Base-by-base conservation (phyloP, 2,797 vertebrate genomes). In the Crenuchus spilurus region DNA sequence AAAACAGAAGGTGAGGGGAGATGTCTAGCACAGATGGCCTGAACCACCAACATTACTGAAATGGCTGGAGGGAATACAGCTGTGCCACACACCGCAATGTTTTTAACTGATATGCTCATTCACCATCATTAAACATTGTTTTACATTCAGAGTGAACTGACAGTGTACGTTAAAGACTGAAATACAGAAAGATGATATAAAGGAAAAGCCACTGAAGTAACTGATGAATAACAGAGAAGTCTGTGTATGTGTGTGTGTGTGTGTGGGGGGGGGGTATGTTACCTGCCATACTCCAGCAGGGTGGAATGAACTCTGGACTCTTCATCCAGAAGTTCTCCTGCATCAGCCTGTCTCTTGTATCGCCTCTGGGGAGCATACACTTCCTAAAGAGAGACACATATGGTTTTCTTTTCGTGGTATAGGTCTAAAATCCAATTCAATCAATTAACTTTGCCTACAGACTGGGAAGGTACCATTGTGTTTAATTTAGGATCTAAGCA, bases 241-340 rank as follows among this genome's bases (percentile, higher is more conserved):
- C 37, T 48, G 31, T 13, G 1, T 13, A 51, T 48, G 9, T 42
- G 16, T n/a, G 31, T 28, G 11, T 8, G 61, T 11, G 7, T 1
- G 33, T 9, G n/a, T 4, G 4, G n/a, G n/a, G n/a, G n/a, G n/a
- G n/a, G n/a, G n/a, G n/a, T n/a, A n/a, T 6, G 20, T 80, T 89
- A 95, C 95, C 97, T 96, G 87, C 97, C 97, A 1, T 98, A 99
- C 79, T 99, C 97, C 87, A 99, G 76, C 72, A 99, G 91, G 0
- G 97, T 99, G 65, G 96, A 94, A 55, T 97, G 97, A 82, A 99
- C 93, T 70, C 94, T 94, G 18, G 95, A 98, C 74, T 98, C 97
- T 81, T 99, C 97, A 30, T 98, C 97, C 1, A 91, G 81, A 65
- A 97, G 87, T 28, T 93, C 90, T 41, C 91, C 94, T 18, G 95